These are phyloP conservation scores for Sarcophilus harrisii DNA, from an alignment of 2,797 vertebrate genomes.

Conservation along the genomic window DNA sequence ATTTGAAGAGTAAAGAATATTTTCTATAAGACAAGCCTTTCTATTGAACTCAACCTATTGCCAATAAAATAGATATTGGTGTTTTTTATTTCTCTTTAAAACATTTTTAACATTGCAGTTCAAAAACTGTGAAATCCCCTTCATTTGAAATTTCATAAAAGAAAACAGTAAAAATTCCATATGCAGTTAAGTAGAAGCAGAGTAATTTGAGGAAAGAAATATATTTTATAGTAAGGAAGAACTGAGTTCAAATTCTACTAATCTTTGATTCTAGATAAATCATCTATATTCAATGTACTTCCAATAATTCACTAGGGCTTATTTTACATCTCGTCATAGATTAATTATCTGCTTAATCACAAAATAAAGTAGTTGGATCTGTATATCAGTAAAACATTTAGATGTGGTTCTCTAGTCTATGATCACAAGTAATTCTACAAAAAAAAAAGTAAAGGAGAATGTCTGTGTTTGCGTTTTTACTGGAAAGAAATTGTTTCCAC, in stretches of 20 bases:
- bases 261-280: not conserved
- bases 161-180: not conserved
- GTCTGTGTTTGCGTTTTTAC: constrained; percentile 27
- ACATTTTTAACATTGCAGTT: not conserved
- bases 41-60: not conserved
- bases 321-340: not conserved
- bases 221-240: not conserved
- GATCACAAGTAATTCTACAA: not conserved
- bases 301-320: not conserved
- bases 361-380: not conserved
- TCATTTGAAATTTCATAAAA: not conserved
- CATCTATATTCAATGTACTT: not conserved
- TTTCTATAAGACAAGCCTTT: not conserved
- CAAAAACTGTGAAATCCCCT: not conserved
- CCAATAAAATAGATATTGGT: not conserved
- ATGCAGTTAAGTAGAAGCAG: not conserved
- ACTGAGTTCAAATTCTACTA: not conserved
- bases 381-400: constrained; percentile 10
- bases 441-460: not conserved
- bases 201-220: not conserved
- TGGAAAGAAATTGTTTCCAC: constrained; percentile 28
- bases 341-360: not conserved
- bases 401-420: not conserved
- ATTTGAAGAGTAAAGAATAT: not conserved
- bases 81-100: not conserved